Conservation (phyloP, 2,113 vertebrate species). For the Andinoacara biseriatus region DNA sequence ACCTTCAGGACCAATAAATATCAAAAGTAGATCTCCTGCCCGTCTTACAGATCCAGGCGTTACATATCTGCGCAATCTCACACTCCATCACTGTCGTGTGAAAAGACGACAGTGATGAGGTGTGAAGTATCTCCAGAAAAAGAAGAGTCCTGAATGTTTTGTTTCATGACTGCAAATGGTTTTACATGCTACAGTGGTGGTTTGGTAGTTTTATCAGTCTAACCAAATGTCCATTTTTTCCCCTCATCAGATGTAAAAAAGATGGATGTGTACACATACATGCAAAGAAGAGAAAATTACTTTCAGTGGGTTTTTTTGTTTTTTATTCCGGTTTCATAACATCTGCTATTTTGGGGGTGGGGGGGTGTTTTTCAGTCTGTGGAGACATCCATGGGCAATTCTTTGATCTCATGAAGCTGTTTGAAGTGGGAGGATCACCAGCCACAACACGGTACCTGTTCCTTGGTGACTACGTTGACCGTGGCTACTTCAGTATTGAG, state of each 20-base stretch:
- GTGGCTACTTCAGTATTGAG: constrained; percentile 95
- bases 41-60: not conserved
- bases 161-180: not conserved
- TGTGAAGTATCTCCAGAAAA: not conserved
- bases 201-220: too few species aligned
- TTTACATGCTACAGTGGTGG: not conserved
- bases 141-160: not conserved
- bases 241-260: not conserved
- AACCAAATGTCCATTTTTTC: not conserved
- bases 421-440: constrained; percentile 86
- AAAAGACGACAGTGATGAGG: not conserved
- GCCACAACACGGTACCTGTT: constrained; percentile 86
- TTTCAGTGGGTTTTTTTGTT: not conserved
- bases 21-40: not conserved
- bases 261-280: not conserved
- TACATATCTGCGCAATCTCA: not conserved
- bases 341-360: constrained; percentile 6
- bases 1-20: not conserved
- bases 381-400: constrained; percentile 87
- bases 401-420: constrained; percentile 88
- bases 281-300: constrained; percentile 13
- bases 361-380: constrained; percentile 75
- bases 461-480: constrained; percentile 92
- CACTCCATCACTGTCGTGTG: not conserved
- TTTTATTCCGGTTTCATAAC: not conserved